Conservation (phyloP, 2,797 vertebrate species). For the Aotus griseimembra region DNA sequence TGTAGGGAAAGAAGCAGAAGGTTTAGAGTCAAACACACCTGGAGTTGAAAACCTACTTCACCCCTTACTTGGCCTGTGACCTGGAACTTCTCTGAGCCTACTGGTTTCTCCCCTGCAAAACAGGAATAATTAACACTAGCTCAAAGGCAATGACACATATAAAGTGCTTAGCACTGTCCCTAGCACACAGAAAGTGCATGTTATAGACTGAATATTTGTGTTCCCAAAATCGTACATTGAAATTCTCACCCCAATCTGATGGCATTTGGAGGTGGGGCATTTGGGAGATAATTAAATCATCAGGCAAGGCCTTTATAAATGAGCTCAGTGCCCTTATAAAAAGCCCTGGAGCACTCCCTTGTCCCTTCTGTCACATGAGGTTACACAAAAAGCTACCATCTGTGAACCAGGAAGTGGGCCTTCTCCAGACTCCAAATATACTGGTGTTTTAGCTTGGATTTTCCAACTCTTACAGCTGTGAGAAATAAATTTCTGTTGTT, state of each 20-base stretch:
- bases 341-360: not conserved
- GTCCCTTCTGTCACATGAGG: not conserved
- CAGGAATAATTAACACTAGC: not conserved
- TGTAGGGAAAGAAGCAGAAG: not conserved
- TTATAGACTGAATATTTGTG: not conserved
- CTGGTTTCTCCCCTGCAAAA: not conserved
- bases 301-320: not conserved
- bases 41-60: not conserved
- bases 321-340: not conserved
- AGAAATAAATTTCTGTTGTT: not conserved
- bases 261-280: not conserved
- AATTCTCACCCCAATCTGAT: not conserved
- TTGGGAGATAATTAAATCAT: not conserved
- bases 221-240: not conserved
- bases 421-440: not conserved
- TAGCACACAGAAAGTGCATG: not conserved
- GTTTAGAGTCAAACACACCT: not conserved
- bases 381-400: not conserved
- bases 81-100: not conserved
- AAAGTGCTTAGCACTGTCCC: not conserved
- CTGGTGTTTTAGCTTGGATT: not conserved
- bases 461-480: no score
- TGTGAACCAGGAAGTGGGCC: not conserved
- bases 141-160: not conserved
- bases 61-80: not conserved